Percentiles rank a stretch among this genome's conserved stretches.
phyloP scores from a whole-genome alignment of 1,140 invertebrate species.

The Pseudomyrmex cubaensis region DNA sequence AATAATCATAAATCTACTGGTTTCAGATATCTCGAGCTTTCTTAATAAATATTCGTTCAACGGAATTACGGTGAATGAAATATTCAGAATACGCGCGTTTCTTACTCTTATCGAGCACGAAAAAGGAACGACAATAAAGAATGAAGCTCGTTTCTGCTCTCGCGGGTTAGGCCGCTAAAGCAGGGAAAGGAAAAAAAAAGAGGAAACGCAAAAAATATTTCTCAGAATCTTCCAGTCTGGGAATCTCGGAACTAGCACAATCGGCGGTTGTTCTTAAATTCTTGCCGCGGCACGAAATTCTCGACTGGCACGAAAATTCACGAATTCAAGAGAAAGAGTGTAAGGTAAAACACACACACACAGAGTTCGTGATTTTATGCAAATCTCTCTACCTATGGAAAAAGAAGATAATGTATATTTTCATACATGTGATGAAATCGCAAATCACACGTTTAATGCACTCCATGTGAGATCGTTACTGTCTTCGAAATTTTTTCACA shows the following conservation, averaged over 20 bases:
- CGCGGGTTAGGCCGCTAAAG: slow-evolving; percentile 50
- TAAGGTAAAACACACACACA: slow-evolving; percentile 16
- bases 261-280: slow-evolving; percentile 38
- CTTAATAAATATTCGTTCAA: slow-evolving; percentile 66
- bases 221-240: slow-evolving; percentile 6
- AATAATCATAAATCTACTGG: slow-evolving; percentile 62
- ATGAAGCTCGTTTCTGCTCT: slow-evolving; percentile 72
- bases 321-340: slow-evolving; percentile 3
- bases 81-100: slow-evolving; percentile 62
- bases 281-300: slow-evolving; percentile 14
- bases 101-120: slow-evolving; percentile 60
- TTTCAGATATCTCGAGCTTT: slow-evolving; percentile 32
- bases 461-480: neutral
- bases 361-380: slow-evolving; percentile 6
- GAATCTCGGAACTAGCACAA: slow-evolving; percentile 20
- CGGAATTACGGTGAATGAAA: slow-evolving; percentile 71
- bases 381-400: no score
- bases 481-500: neutral
- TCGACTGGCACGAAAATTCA: slow-evolving; percentile 1
- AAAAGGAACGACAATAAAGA: slow-evolving; percentile 68
- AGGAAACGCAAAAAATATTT: slow-evolving; percentile 44
- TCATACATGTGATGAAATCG: neutral
- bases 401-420: no score
- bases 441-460: neutral
- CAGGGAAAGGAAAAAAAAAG: neutral